Evolutionary conservation across 2,888 invertebrate genomes (phyloP).

Genomic region (Drosophila pseudotakahashii): DNA sequence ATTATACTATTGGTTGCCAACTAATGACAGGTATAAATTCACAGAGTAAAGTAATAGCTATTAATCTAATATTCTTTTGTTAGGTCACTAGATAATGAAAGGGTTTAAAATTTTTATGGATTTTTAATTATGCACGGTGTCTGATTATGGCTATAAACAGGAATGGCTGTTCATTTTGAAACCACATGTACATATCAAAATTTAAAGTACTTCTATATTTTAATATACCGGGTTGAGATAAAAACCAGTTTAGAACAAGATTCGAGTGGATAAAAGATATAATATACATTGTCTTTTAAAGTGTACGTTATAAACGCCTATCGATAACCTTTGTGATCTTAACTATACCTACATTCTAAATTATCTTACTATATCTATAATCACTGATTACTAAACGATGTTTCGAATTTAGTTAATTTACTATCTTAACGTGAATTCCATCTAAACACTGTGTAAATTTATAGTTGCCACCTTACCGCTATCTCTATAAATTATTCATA

Average conservation of each 20-base stretch:
- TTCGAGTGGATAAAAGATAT: not conserved
- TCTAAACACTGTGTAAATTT: too few relatives aligned
- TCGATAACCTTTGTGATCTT: not conserved
- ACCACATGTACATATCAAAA: not conserved
- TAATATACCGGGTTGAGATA: not conserved
- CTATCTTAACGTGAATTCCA: not conserved
- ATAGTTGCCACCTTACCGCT: not conserved
- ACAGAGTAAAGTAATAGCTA: not conserved
- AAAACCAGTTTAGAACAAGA: not conserved
- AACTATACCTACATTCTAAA: not conserved
- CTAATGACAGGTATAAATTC: not conserved
- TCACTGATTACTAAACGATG: not conserved
- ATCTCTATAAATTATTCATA: slow-evolving; percentile 13
- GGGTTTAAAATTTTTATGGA: not conserved
- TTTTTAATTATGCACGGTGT: not conserved
- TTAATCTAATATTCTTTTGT: too few relatives aligned
- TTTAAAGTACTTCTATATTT: not conserved
- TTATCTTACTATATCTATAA: not conserved
- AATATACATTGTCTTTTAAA: not conserved
- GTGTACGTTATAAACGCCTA: not conserved
- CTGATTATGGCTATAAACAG: not conserved
- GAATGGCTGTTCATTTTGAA: not conserved
- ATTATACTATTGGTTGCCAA: not conserved
- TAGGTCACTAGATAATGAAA: not conserved
- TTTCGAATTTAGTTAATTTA: not conserved